These are phyloP conservation scores for Gobionotothen gibberifrons DNA, from an alignment of 2,797 vertebrate genomes.

Conservation along the genomic window DNA sequence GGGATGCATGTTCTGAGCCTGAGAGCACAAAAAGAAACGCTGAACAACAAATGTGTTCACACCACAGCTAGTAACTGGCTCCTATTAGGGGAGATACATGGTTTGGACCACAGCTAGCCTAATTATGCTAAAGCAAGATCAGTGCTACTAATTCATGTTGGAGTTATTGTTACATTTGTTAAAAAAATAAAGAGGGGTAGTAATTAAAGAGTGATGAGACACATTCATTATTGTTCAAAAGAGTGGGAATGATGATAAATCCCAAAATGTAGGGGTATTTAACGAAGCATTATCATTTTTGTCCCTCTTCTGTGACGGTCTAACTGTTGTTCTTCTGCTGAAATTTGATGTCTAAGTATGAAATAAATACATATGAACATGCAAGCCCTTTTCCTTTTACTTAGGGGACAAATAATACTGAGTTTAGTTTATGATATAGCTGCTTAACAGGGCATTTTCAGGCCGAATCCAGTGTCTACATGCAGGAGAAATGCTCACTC, in stretches of 20 bases:
- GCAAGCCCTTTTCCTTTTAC: neutral
- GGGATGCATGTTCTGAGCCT: conserved; percentile 4
- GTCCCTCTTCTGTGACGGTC: neutral
- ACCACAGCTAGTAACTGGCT: conserved; percentile 9
- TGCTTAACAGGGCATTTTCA: neutral
- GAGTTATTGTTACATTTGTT: conserved; percentile 12
- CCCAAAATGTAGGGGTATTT: neutral
- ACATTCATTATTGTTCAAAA: neutral
- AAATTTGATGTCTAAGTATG: neutral
- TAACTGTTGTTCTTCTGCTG: neutral
- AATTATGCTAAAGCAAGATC: conserved; percentile 13
- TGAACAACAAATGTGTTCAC: conserved; percentile 22
- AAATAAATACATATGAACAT: conserved; percentile 1
- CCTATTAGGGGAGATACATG: neutral
- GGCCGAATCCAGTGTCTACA: neutral
- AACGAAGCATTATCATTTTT: neutral
- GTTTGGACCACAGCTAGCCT: conserved; percentile 26
- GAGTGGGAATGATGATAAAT: neutral
- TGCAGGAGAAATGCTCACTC: neutral
- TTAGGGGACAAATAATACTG: neutral
- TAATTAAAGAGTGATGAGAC: conserved; percentile 11
- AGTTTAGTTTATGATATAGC: neutral
- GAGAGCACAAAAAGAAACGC: conserved; percentile 20
- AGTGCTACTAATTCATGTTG: conserved; percentile 7
- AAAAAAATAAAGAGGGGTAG: neutral